Evolutionary conservation across 2,797 vertebrate genomes (phyloP).

Genomic region (Arnoldichthys spilopterus): DNA sequence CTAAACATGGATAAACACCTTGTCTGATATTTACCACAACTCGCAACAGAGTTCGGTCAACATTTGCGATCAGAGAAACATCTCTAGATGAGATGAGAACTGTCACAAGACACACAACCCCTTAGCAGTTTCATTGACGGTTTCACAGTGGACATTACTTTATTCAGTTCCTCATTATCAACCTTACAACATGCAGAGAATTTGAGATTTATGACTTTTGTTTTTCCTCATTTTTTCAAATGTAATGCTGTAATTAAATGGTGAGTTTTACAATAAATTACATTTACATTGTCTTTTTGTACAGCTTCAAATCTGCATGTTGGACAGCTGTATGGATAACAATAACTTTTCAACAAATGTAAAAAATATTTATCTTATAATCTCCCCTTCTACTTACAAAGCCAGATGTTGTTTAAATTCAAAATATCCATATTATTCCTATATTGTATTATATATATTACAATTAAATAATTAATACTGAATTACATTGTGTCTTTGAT

Average conservation of each 20-base stretch:
- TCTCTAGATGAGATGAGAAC: not conserved
- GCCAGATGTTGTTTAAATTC: too few species aligned
- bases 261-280: not conserved
- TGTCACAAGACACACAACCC: not conserved
- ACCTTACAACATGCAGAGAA: not conserved
- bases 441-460: too few species aligned
- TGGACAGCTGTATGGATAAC: too few species aligned
- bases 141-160: not conserved
- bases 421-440: too few species aligned
- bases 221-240: not conserved
- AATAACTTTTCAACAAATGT: too few species aligned
- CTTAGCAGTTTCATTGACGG: not conserved
- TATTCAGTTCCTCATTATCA: not conserved
- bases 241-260: too few species aligned
- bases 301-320: not conserved
- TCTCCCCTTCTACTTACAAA: too few species aligned
- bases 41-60: not conserved
- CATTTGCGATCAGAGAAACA: not conserved
- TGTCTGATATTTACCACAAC: not conserved
- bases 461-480: too few species aligned
- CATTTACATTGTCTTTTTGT: not conserved
- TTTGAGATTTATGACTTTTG: not conserved
- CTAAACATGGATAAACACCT: not conserved
- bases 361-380: too few species aligned
- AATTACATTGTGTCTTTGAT: too few species aligned